Percentiles rank a stretch among this genome's conserved stretches.
Conservation (phyloP, 2,888 invertebrate species). For the Geophilus truncorum region DNA sequence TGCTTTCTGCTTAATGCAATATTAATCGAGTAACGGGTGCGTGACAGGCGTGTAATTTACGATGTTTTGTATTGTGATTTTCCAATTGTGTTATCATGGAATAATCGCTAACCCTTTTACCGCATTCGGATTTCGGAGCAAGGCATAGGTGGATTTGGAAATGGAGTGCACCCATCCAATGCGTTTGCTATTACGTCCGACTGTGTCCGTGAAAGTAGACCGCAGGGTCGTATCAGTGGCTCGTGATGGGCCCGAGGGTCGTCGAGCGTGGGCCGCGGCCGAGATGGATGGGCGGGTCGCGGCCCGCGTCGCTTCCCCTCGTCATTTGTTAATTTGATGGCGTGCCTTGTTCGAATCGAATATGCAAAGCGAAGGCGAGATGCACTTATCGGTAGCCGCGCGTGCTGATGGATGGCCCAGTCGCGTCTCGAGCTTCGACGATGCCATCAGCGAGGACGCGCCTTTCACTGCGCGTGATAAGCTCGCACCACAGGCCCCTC, state of each 20-base stretch:
- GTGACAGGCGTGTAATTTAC: not conserved
- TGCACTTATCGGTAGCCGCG: not conserved
- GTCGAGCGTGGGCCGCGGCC: constrained; percentile 14
- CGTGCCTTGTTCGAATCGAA: constrained; percentile 25
- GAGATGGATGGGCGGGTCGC: constrained; percentile 13
- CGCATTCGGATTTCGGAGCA: too few species aligned
- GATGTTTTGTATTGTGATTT: not conserved
- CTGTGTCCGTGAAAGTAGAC: not conserved
- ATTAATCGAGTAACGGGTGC: not conserved
- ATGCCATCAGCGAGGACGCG: constrained; percentile 28
- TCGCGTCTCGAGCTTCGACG: constrained; percentile 11
- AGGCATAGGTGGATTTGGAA: not conserved
- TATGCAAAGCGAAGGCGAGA: constrained; percentile 24
- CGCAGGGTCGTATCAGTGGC: not conserved
- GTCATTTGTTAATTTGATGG: constrained; percentile 30
- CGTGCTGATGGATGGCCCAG: constrained; percentile 4
- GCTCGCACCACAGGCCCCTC: constrained; percentile 27
- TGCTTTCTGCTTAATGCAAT: not conserved
- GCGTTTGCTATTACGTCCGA: not conserved
- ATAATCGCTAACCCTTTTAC: too few species aligned
- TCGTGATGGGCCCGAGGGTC: not conserved
- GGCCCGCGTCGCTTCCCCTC: constrained; percentile 28
- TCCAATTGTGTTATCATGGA: too few species aligned
- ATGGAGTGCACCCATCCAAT: not conserved
- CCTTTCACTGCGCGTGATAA: constrained; percentile 29